Conservation (phyloP, 2,113 vertebrate species). For the Lampris incognitus region DNA sequence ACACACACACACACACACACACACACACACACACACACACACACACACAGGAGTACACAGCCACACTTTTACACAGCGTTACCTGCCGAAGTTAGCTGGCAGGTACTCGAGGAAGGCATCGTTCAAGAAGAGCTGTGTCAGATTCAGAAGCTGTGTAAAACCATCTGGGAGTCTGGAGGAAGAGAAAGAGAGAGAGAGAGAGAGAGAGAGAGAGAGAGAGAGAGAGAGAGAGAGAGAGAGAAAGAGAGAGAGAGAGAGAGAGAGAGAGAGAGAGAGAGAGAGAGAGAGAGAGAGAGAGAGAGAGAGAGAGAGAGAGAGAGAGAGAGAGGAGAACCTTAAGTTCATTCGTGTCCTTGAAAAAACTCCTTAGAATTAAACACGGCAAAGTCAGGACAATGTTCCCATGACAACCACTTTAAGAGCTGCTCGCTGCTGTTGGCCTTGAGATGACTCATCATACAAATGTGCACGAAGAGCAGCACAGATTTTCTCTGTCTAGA, state of each 20-base stretch:
- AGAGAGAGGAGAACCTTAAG: neutral
- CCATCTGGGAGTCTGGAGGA: conserved; percentile 94
- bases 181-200: conserved; percentile 46
- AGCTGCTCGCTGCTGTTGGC: conserved; percentile 34
- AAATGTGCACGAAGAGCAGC: neutral
- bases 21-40: neutral
- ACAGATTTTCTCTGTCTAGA: neutral
- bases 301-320: neutral
- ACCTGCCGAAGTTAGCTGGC: conserved; percentile 99
- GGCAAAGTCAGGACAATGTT: conserved; percentile 9
- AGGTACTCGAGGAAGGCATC: conserved; percentile 99
- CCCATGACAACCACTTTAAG: conserved; percentile 44
- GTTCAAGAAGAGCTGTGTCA: conserved; percentile 99
- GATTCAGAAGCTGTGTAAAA: conserved; percentile 97
- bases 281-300: neutral
- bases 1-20: neutral
- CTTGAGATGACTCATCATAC: conserved; percentile 53
- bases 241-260: neutral
- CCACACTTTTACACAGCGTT: conserved; percentile 61
- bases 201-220: neutral
- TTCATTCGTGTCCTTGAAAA: conserved; percentile 23
- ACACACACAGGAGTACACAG: conserved; percentile 20
- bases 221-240: too few species aligned
- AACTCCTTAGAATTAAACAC: conserved; percentile 35
- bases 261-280: conserved; percentile 1